Conservation (phyloP, 1,140 invertebrate genomes). For the Drosophila yakuba region DNA sequence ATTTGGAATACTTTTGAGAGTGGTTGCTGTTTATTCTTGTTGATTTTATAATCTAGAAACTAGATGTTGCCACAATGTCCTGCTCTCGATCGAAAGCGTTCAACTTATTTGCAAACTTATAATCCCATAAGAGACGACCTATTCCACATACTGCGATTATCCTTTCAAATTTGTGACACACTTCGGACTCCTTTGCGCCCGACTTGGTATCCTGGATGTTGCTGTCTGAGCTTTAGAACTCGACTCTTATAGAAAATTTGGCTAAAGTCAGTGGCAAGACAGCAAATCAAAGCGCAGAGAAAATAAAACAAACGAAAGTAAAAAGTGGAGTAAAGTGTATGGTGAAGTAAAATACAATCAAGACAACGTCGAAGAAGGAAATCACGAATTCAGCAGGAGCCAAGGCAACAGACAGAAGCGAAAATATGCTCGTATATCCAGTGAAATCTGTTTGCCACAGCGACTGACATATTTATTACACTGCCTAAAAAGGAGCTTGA, state of each 20-base stretch:
- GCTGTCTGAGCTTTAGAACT: neutral
- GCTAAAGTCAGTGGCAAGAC: conserved; percentile 53
- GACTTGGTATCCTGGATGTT: neutral
- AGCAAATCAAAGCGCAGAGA: conserved; percentile 55
- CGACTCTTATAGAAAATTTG: conserved; percentile 39
- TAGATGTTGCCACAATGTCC: neutral
- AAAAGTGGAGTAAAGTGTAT: neutral
- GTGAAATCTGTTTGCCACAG: conserved; percentile 4
- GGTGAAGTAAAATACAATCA: neutral
- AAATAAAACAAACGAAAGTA: neutral
- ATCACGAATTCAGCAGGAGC: conserved; percentile 34
- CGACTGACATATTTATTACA: conserved; percentile 62
- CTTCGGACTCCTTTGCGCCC: conserved; percentile 9
- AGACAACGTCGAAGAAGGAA: conserved; percentile 26
- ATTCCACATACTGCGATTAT: conserved; percentile 27
- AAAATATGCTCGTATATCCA: conserved; percentile 10
- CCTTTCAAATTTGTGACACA: conserved; percentile 18
- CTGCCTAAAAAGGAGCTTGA: conserved; percentile 48
- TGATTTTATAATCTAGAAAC: too few relatives aligned
- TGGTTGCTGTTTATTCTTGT: neutral
- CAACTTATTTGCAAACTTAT: conserved; percentile 8
- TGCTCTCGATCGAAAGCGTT: neutral
- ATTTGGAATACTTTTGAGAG: too few relatives aligned
- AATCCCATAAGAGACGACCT: conserved; percentile 5
- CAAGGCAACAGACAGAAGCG: conserved; percentile 30